Base-by-base conservation (phyloP, 2,888 invertebrate species). In the Drosophila bunnanda region DNA sequence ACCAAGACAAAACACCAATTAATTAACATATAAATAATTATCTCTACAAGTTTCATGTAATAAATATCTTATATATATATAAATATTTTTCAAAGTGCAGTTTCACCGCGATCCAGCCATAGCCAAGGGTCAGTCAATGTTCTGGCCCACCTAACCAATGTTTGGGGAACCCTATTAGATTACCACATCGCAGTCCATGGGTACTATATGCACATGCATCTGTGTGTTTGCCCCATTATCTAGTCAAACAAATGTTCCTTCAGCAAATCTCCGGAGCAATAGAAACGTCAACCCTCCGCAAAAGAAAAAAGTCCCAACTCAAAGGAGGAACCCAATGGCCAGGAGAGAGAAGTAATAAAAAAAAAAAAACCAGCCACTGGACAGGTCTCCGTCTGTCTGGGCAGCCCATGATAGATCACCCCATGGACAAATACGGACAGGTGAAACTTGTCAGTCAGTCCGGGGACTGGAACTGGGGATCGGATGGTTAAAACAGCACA, bases 401-500 rank as follows among this genome's bases (percentile, higher is more conserved):
- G 43, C 53, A 34, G 34, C 38, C 65, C 57, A 46, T 82, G 86
- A 89, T 89, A 89, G 89, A 86, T 88, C 82, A 85, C 89, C 86
- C 82, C 86, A 78, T 78, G 77, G 86, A 82, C 82, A 89, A 85
- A 89, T 79, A 80, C 88, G 67, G 88, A 88, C 86, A 86, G 89
- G 86, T 86, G 86, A 86, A 89, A 89, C 89, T 82, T 88, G 86
- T 88, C 86, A 87, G 84, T 82, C 88, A 80, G 77, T 53, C 72
- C 72, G 48, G 61, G 48, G 38, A 22, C 62, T 36, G 15, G 20
- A 36, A 17, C 48, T 30, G 55, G 62, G 62, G 44, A 61, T 66
- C 56, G 56, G 38, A 44, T 61, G 67, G 54, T 41, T 41, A 20
- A 48, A 56, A 28, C 46, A 46, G 50, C 50, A 50, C 8, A 32